Evolutionary conservation across 2,888 invertebrate species (phyloP), one percentile per base, ranked within the genome.

Genomic region (Oscheius sp.): DNA sequence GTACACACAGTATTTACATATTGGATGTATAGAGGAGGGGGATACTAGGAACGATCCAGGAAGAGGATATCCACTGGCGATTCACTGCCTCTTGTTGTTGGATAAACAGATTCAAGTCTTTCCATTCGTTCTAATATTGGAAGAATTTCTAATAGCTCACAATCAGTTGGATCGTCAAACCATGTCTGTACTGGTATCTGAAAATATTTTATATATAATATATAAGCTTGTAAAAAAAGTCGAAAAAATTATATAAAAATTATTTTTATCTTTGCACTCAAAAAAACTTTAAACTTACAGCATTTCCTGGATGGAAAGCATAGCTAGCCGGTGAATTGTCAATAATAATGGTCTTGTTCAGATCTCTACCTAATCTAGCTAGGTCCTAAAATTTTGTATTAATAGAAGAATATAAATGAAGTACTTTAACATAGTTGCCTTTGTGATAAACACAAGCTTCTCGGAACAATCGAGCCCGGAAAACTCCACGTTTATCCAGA

Each of bases 221-320:
- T n/a, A n/a, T n/a, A n/a, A n/a, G 20, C 14, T 47, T 9, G 14
- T 47, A 20, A 17, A 12, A 17, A 47, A 47, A 20, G 47, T 17
- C 8, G 20, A 12, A 9, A 47, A 47, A 17, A 20, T 12, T n/a
- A 47, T 14, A 47, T n/a, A n/a, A n/a, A n/a, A n/a, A n/a, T n/a
- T n/a, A n/a, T n/a, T n/a, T n/a, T n/a, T n/a, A n/a, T n/a, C n/a
- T n/a, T n/a, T n/a, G n/a, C n/a, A n/a, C n/a, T n/a, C n/a, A n/a
- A n/a, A n/a, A n/a, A 24, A 64, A 26, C 14, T 24, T 17, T n/a
- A 44, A 64, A 64, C 93, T 92, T 89, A 98, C 96, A 88, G 97
- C 97, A 90, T 98, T 98, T 88, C 97, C 95, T 87, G 97, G 97
- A 91, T 98, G 98, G 92, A 99, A 99, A 90, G 97, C 95, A 89